phyloP scores from a whole-genome alignment of 2,113 vertebrate genomes.

The Numenius arquata region DNA sequence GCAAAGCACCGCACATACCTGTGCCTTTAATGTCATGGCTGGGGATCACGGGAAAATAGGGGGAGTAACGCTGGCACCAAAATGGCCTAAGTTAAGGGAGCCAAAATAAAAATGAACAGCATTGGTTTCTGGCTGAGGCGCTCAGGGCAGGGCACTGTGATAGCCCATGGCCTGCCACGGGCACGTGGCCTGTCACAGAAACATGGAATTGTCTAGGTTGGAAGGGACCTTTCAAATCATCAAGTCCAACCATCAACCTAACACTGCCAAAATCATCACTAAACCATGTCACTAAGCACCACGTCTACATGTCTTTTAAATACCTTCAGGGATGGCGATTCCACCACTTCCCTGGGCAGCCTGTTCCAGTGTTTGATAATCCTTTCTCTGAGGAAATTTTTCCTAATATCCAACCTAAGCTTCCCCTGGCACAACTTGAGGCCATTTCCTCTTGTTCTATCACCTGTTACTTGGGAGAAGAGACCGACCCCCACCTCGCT shows the following conservation, averaged over 20 bases:
- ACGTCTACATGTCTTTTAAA: neutral
- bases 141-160: fast-evolving
- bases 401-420: neutral
- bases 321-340: neutral
- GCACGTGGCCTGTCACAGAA: fast-evolving
- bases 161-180: no score
- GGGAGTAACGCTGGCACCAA: fast-evolving
- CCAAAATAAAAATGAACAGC: fast-evolving
- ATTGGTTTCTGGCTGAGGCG: fast-evolving
- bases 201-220: neutral
- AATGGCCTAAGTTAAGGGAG: neutral
- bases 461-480: neutral
- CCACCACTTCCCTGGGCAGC: neutral
- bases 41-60: fast-evolving
- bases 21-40: neutral
- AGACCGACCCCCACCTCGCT: neutral
- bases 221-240: neutral
- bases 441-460: neutral
- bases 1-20: fast-evolving
- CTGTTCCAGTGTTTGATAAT: neutral
- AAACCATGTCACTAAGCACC: neutral
- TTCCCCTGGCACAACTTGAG: neutral
- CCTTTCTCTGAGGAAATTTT: neutral
- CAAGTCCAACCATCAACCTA: neutral
- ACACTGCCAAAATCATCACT: neutral